These are phyloP conservation scores for Acanthosepion esculentum DNA, from an alignment of 2,888 invertebrate genomes.

Conservation along the genomic window DNA sequence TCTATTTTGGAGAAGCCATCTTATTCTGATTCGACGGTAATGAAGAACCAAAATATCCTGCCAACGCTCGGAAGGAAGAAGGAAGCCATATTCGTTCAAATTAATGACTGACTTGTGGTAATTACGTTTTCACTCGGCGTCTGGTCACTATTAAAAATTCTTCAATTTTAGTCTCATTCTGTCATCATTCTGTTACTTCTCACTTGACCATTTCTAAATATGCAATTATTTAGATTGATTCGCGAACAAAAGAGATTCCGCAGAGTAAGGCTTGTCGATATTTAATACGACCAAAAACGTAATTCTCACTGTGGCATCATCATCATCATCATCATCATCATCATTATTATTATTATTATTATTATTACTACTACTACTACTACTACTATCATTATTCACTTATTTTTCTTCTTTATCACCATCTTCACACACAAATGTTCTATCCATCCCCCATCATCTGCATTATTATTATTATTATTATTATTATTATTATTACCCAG, in stretches of 20 bases:
- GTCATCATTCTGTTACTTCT: neutral
- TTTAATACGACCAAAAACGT: neutral
- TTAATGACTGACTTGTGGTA: neutral
- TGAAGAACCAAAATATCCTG: neutral
- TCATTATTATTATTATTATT: no score
- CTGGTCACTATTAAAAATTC: conserved; percentile 22
- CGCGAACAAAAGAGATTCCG: neutral
- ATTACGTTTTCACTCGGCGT: conserved; percentile 33
- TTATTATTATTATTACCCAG: no score
- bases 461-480: no score
- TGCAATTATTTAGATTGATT: conserved; percentile 16
- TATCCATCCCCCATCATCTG: no score
- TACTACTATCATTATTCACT: no score
- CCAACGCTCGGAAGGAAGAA: neutral
- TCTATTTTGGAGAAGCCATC: neutral
- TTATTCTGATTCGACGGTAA: conserved; percentile 2
- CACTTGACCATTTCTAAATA: conserved; percentile 8
- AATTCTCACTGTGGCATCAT: neutral
- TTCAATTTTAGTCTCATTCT: neutral
- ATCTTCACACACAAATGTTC: no score
- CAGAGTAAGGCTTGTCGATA: neutral
- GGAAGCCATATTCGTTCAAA: conserved; percentile 6
- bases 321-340: no score
- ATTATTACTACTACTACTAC: no score
- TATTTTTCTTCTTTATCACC: no score